phyloP scores from a whole-genome alignment of 2,888 invertebrate species.

The Drosophila tripunctata region DNA sequence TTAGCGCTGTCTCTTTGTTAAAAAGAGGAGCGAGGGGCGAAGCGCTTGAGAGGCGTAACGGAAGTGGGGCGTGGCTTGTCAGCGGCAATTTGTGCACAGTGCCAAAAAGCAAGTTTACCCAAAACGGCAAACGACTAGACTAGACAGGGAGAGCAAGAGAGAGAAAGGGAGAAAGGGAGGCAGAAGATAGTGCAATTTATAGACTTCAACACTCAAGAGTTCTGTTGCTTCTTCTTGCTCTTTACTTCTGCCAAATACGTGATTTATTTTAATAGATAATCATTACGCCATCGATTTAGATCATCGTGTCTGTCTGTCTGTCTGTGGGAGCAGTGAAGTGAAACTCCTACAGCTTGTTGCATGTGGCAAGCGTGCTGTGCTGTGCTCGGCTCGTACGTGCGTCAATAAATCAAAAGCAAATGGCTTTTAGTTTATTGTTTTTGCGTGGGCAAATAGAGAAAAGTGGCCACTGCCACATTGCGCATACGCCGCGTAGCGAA shows the following conservation, averaged over 20 bases:
- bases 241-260: conserved; percentile 70
- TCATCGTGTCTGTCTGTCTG: too few species aligned
- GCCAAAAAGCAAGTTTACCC: conserved; percentile 41
- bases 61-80: conserved; percentile 32
- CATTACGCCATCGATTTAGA: conserved; percentile 80
- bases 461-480: conserved; percentile 44
- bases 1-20: conserved; percentile 67
- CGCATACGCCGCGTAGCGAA: conserved; percentile 50
- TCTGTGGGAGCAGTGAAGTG: conserved; percentile 21
- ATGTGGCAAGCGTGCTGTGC: conserved; percentile 41
- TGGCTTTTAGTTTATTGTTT: conserved; percentile 77
- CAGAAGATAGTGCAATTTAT: conserved; percentile 64
- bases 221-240: conserved; percentile 26
- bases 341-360: conserved; percentile 39
- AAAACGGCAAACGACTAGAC: conserved; percentile 28
- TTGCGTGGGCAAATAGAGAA: conserved; percentile 26
- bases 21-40: too few species aligned
- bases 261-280: conserved; percentile 83
- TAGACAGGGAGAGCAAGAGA: conserved; percentile 4
- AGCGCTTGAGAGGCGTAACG: neutral
- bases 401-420: conserved; percentile 77
- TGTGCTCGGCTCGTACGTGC: conserved; percentile 56
- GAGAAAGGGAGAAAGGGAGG: neutral
- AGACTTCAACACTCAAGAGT: conserved; percentile 71
- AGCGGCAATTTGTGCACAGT: conserved; percentile 50